These are phyloP conservation scores for Numenius phaeopus DNA, from an alignment of 2,797 vertebrate genomes.

Conservation along the genomic window DNA sequence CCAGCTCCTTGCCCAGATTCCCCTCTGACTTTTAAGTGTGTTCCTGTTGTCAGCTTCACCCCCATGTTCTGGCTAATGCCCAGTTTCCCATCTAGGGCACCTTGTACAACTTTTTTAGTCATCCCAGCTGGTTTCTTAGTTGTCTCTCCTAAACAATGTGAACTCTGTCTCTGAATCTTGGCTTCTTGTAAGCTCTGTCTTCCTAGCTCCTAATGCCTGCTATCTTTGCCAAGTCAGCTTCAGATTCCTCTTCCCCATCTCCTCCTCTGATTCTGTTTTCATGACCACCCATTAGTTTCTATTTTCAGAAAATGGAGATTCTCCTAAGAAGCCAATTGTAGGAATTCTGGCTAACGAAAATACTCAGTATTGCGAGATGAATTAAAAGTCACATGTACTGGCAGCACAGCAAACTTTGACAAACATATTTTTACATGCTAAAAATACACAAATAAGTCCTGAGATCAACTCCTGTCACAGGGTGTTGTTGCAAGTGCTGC, in stretches of 20 bases:
- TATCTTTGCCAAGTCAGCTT: background rate
- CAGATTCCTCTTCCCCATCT: background rate
- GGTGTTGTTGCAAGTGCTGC: background rate
- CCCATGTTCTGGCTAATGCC: background rate
- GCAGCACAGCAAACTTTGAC: background rate
- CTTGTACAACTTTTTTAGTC: background rate
- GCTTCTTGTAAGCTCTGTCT: background rate
- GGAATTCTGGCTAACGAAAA: background rate
- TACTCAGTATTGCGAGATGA: background rate
- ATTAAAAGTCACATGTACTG: background rate
- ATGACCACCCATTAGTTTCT: slow-evolving; percentile 9
- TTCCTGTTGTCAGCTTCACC: background rate
- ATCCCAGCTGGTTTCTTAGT: background rate
- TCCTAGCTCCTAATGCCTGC: background rate
- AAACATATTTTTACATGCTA: background rate
- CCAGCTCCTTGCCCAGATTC: background rate
- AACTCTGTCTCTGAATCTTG: background rate
- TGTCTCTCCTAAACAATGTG: background rate
- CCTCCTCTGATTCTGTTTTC: background rate
- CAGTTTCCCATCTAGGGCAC: background rate
- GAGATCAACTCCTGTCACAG: background rate
- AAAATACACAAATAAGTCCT: slow-evolving; percentile 13
- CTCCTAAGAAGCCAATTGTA: background rate
- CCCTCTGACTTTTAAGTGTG: background rate
- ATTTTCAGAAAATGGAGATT: slow-evolving; percentile 34